A percentile compares a stretch with the other conserved stretches of the same genome.
These are phyloP conservation scores for Epizoanthus ramosus DNA, from an alignment of 92 coral and sea anemone genomes.

Conservation along the genomic window DNA sequence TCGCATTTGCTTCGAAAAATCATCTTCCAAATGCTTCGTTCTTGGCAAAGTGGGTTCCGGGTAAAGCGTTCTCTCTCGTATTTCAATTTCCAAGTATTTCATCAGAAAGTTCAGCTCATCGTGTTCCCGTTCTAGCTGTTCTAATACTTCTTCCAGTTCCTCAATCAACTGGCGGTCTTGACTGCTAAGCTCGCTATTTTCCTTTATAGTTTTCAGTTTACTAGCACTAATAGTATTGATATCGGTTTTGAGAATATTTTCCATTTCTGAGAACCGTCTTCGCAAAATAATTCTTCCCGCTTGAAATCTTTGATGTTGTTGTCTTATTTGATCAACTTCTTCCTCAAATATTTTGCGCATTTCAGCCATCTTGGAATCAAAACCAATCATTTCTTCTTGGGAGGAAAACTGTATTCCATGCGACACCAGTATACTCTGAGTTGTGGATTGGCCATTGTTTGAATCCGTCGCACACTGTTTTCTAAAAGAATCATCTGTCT, in stretches of 20 bases:
- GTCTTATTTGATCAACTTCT: conserved; percentile 79
- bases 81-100: conserved; percentile 84
- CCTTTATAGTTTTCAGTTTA: conserved; percentile 55
- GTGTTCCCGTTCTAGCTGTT: conserved; percentile 71
- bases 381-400: conserved; percentile 72
- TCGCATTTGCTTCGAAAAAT: conserved; percentile 90
- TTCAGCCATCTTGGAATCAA: conserved; percentile 80
- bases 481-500: not conserved
- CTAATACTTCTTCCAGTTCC: conserved; percentile 77
- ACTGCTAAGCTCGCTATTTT: conserved; percentile 59
- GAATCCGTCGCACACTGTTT: not conserved
- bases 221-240: conserved; percentile 48
- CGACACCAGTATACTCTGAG: conserved; percentile 51
- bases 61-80: conserved; percentile 82
- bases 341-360: conserved; percentile 79
- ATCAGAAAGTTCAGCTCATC: conserved; percentile 76
- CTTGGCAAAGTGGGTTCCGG: conserved; percentile 88
- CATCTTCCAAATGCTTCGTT: conserved; percentile 74
- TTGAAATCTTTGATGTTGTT: conserved; percentile 81
- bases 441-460: conserved; percentile 15
- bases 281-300: conserved; percentile 65
- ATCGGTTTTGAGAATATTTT: conserved; percentile 72
- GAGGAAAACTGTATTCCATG: conserved; percentile 75
- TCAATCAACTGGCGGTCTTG: conserved; percentile 79
- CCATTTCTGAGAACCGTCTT: conserved; percentile 78